Base-by-base conservation (phyloP, 2,113 vertebrate genomes). In the Willisornis vidua region DNA sequence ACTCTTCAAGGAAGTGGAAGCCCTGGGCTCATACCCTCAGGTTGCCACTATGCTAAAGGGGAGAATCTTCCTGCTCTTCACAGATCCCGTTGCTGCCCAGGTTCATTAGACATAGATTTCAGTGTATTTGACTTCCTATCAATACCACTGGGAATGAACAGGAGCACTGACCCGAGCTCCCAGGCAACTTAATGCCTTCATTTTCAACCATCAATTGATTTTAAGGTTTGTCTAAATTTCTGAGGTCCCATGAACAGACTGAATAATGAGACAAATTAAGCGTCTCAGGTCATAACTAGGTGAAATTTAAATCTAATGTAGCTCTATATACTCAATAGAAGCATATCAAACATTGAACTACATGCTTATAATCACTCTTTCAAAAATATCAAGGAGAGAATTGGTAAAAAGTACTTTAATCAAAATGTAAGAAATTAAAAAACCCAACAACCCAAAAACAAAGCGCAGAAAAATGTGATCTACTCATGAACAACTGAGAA, bases 181-280 rank as follows among this genome's bases (percentile, higher is more conserved):
- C n/a, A 66, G 31, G 37, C 19, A 73, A 71, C 43, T 62, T 54
- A 51, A 73, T 59, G 7, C 29, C 45, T 83, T 26, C 10, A 26
- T 88, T 95, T 95, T 83, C 58, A 77, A 83, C 37, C 31, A 77
- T 10, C 43, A 43, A 28, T 70, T 91, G 67, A 58, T 83, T 96
- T 77, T 37, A 79, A 85, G n/a, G 28, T 61, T 85, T 46, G 25
- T 23, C 80, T 85, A 41, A 70, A 58, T 49, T 88, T 75, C 28
- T 46, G 58, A 85, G 26, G 28, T 10, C 8, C 14, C 12, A 49
- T 8, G 9, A 83, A 62, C 23, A 90, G 43, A 23, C 51, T 90
- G 35, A 86, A 80, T 31, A 76, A 73, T 78, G 48, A 33, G 46
- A 77, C 49, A 57, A 82, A 87, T 54, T 35, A 78, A 49, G 25